These are phyloP conservation scores for Decapterus maruadsi DNA, from an alignment of 2,797 vertebrate genomes.

Conservation along the genomic window DNA sequence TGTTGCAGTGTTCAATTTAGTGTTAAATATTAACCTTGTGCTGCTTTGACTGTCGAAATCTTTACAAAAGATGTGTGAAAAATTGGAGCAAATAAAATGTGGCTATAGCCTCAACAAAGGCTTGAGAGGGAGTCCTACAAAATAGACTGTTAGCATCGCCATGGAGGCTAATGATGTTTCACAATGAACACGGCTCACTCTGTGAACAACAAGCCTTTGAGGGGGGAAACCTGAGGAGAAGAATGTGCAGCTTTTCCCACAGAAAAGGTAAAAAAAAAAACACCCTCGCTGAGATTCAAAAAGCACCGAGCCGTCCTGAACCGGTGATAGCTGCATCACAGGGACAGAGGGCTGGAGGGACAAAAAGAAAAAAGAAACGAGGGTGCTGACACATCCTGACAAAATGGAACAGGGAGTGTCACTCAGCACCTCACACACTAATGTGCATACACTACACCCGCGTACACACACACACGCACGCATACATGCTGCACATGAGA, in stretches of 20 bases:
- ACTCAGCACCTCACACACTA: constrained; percentile 69
- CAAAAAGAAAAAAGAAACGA: constrained; percentile 42
- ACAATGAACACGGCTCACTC: neutral
- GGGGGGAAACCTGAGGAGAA: constrained; percentile 17
- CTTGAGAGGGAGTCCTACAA: neutral
- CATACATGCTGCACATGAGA: constrained; percentile 21
- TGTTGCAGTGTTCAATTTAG: neutral
- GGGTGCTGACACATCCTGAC: constrained; percentile 77
- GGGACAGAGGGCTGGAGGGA: constrained; percentile 36
- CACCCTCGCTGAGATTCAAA: neutral
- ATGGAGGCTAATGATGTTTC: neutral
- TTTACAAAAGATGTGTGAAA: neutral
- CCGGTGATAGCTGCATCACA: constrained; percentile 7
- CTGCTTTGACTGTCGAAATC: neutral
- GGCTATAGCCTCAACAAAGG: neutral
- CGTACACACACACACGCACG: constrained; percentile 15
- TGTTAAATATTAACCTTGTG: neutral
- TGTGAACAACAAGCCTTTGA: constrained; percentile 8
- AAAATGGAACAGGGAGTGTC: constrained; percentile 70
- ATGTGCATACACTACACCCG: constrained; percentile 11
- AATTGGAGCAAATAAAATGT: neutral
- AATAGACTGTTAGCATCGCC: neutral
- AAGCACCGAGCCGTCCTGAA: constrained; percentile 3
- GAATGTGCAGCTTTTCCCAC: neutral
- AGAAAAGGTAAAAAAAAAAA: constrained; percentile 14